phyloP scores from a whole-genome alignment of 2,888 invertebrate species.

The Drosophila antonietae region DNA sequence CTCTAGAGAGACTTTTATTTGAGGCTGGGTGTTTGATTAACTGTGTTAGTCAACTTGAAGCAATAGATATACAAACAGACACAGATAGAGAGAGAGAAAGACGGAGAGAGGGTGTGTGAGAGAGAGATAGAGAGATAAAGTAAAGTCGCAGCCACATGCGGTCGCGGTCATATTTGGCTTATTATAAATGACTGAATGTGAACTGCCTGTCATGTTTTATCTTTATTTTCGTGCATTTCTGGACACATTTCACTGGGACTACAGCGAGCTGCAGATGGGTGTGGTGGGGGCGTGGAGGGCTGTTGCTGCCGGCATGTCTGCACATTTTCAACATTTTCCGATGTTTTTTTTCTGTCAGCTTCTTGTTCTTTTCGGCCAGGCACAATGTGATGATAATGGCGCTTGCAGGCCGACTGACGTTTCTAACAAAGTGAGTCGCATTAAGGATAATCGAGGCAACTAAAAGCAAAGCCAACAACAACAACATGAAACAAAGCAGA shows the following conservation, averaged over 20 bases:
- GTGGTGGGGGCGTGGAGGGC: slow-evolving; percentile 6
- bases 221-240: slow-evolving; percentile 77
- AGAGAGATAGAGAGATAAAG: not conserved
- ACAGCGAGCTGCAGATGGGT: not conserved
- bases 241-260: slow-evolving; percentile 49
- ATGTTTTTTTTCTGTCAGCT: slow-evolving; percentile 31
- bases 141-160: slow-evolving; percentile 54
- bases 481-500: slow-evolving; percentile 74
- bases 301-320: slow-evolving; percentile 64
- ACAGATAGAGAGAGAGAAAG: slow-evolving; percentile 1
- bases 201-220: slow-evolving; percentile 80
- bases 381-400: slow-evolving; percentile 74
- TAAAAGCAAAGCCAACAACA: slow-evolving; percentile 66
- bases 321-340: slow-evolving; percentile 72
- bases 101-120: not conserved
- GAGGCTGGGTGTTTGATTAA: slow-evolving; percentile 49
- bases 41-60: slow-evolving; percentile 13
- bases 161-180: slow-evolving; percentile 71
- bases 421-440: slow-evolving; percentile 80
- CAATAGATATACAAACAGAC: not conserved
- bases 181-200: slow-evolving; percentile 79
- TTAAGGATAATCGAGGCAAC: slow-evolving; percentile 80
- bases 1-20: slow-evolving; percentile 17
- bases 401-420: slow-evolving; percentile 79
- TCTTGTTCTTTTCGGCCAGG: slow-evolving; percentile 23